These are phyloP conservation scores for Parambassis ranga DNA, from an alignment of 2,797 vertebrate species.

Conservation along the genomic window DNA sequence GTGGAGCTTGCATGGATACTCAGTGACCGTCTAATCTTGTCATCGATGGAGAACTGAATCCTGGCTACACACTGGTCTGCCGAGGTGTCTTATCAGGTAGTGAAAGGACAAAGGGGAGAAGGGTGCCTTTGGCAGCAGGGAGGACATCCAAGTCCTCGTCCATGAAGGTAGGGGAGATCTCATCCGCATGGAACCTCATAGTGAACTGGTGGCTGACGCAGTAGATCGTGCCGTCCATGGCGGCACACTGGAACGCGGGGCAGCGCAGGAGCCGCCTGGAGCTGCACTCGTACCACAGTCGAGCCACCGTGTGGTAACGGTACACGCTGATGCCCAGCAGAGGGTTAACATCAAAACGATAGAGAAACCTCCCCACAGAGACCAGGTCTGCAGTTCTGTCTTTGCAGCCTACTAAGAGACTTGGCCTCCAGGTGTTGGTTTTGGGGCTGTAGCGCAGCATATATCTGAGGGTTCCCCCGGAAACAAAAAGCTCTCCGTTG, in stretches of 20 bases:
- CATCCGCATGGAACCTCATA: slow-evolving; percentile 85
- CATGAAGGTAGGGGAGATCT: slow-evolving; percentile 86
- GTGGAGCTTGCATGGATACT: slow-evolving; percentile 34
- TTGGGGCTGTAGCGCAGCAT: slow-evolving; percentile 84
- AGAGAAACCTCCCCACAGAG: slow-evolving; percentile 83
- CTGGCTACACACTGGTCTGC: slow-evolving; percentile 82
- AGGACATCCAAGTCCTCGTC: slow-evolving; percentile 80
- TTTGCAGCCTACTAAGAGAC: slow-evolving; percentile 71
- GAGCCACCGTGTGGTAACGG: slow-evolving; percentile 85
- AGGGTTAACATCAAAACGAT: slow-evolving; percentile 89
- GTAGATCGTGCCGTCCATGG: slow-evolving; percentile 80
- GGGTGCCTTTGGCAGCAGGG: slow-evolving; percentile 80
- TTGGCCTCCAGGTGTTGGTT: slow-evolving; percentile 81
- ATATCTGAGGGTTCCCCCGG: slow-evolving; percentile 87
- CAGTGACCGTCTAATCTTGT: slow-evolving; percentile 52
- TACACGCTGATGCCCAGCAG: slow-evolving; percentile 82
- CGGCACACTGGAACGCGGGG: slow-evolving; percentile 83
- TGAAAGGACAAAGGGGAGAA: slow-evolving; percentile 85
- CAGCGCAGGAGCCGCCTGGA: slow-evolving; percentile 61
- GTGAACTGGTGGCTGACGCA: slow-evolving; percentile 84
- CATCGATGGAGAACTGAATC: slow-evolving; percentile 47
- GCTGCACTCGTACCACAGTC: slow-evolving; percentile 90
- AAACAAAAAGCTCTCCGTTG: slow-evolving; percentile 87
- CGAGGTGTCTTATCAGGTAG: slow-evolving; percentile 73
- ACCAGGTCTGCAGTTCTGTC: slow-evolving; percentile 86